phyloP scores from a whole-genome alignment of 2,113 vertebrate species.

The Entomyzon cyanotis region DNA sequence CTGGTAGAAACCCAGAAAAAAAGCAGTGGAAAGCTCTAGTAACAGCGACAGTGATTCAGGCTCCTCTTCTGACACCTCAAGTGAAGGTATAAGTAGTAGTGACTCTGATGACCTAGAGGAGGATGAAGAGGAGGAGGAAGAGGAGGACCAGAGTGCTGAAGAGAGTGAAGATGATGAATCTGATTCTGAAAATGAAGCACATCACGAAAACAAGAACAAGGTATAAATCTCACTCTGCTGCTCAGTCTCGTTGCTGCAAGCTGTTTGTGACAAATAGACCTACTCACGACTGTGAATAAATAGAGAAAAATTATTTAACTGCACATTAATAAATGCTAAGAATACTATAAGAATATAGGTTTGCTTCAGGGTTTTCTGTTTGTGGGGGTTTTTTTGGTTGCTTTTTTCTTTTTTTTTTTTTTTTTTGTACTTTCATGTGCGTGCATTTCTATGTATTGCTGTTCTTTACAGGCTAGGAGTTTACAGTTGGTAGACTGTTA shows the following conservation, averaged over 20 bases:
- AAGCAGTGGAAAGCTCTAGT: conserved; percentile 84
- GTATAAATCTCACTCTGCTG: conserved; percentile 47
- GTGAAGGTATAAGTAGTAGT: conserved; percentile 87
- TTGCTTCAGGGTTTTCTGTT: not conserved
- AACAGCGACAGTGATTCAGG: conserved; percentile 90
- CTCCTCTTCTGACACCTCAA: conserved; percentile 88
- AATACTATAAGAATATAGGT: not conserved
- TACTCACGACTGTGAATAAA: accelerated
- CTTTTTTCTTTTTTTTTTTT: not conserved
- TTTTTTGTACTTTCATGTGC: not conserved
- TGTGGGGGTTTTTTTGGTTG: not conserved
- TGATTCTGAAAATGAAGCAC: conserved; percentile 83
- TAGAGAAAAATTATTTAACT: not conserved
- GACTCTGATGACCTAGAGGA: conserved; percentile 90
- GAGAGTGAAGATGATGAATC: conserved; percentile 88
- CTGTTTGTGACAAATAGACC: not conserved
- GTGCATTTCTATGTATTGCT: not conserved
- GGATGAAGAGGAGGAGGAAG: conserved; percentile 82
- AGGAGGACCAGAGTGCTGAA: conserved; percentile 86
- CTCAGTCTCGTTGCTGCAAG: not conserved
- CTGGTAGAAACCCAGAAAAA: conserved; percentile 82
- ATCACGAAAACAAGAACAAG: conserved; percentile 79
- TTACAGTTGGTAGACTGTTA: not conserved
- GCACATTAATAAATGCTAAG: not conserved
- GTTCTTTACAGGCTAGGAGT: not conserved